Conservation (phyloP, 2,797 vertebrate species). For the Nyctalus aviator region DNA sequence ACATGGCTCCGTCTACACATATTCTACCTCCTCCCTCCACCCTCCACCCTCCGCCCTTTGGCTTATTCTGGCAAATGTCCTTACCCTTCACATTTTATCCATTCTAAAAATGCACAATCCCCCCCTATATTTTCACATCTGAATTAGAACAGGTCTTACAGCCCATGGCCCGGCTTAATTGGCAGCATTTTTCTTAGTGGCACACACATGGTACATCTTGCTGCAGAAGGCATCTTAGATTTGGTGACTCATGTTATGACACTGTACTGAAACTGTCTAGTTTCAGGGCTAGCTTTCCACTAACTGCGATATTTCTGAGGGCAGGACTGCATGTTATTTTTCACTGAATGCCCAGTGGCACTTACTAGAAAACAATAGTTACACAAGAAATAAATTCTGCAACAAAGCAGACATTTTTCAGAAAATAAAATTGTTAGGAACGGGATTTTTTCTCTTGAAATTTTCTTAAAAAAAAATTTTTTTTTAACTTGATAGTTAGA, state of each 20-base stretch:
- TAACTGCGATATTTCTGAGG: not conserved
- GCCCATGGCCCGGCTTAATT: not conserved
- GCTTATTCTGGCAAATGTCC: not conserved
- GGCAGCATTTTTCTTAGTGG: not conserved
- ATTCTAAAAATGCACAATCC: not conserved
- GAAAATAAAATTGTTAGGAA: not conserved
- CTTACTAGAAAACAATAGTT: slow-evolving; percentile 21
- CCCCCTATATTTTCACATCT: not conserved
- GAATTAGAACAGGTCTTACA: not conserved
- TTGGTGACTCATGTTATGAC: not conserved
- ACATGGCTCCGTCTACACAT: not conserved
- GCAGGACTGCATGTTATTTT: not conserved
- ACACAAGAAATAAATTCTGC: not conserved
- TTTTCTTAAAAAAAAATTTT: not conserved
- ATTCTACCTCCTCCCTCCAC: not conserved
- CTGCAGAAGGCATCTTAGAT: not conserved
- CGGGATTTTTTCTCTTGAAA: not conserved
- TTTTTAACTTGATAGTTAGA: not conserved
- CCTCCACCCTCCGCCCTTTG: not conserved
- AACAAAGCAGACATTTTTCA: not conserved
- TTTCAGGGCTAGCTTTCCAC: not conserved
- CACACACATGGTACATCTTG: not conserved
- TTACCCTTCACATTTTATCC: not conserved
- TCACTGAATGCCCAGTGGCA: not conserved
- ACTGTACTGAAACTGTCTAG: not conserved